Percentiles rank a stretch among this genome's conserved stretches.
Conservation (phyloP, 2,113 vertebrate species). For the Colius striatus region DNA sequence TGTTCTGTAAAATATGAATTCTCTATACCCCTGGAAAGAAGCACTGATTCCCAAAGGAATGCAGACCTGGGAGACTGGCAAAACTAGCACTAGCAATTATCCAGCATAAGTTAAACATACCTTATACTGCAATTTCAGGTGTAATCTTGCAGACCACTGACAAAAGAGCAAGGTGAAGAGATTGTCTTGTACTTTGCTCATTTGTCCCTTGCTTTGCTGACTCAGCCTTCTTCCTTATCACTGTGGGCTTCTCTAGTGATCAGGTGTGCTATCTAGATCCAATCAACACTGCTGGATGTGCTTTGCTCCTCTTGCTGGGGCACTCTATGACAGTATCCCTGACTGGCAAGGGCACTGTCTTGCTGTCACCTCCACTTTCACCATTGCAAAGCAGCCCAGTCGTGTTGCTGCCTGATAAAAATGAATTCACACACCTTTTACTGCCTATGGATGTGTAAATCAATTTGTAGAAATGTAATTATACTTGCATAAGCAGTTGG, state of each 20-base stretch:
- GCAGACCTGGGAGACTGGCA: background rate
- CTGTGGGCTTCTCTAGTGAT: background rate
- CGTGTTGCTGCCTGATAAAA: background rate
- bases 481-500: background rate
- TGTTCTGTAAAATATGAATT: background rate
- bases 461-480: slow-evolving; percentile 14
- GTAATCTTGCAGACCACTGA: background rate
- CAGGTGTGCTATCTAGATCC: background rate
- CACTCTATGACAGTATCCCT: background rate
- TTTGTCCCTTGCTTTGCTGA: background rate
- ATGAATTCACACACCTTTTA: background rate
- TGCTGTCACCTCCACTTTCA: background rate
- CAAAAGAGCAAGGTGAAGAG: background rate
- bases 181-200: background rate
- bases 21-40: background rate
- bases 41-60: background rate
- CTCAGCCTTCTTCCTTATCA: background rate
- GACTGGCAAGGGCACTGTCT: fast-evolving
- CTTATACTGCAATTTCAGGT: background rate
- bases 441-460: background rate
- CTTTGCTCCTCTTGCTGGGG: background rate
- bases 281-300: fast-evolving
- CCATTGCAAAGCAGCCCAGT: background rate
- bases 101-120: background rate
- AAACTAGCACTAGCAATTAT: background rate